Base-by-base conservation (phyloP, 2,797 vertebrate genomes). In the Macrochelys suwanniensis region DNA sequence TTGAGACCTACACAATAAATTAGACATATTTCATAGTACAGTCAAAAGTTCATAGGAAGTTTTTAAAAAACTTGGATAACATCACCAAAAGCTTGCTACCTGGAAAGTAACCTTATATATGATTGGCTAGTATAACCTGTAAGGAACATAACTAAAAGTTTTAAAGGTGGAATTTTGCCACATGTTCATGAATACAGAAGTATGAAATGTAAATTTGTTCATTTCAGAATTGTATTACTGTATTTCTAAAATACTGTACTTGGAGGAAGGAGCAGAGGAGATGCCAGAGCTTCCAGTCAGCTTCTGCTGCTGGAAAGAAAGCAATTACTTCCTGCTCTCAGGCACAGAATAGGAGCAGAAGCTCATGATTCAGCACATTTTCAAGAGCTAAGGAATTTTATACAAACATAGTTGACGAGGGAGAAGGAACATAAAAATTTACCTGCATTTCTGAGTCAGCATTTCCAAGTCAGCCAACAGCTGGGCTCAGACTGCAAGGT, bases 281-380 rank as follows among this genome's bases (percentile, higher is more conserved):
- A 85, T 28, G 51, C 31, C 80, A 94, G 4, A 74, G 71, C 37
- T 88, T 84, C 84, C 83, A n/a, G 57, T 89, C 85, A 86, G 68
- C 1, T 17, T 61, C 85, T 89, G 57, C 16, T 90, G 82, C 76
- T 85, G 78, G 9, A 65, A 57, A 93, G 85, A 94, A 92, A 89
- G 45, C 71, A 89, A 61, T 2, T 84, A 84, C n/a, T 74, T 93
- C 92, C 86, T 83, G 31, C 53, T 91, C 80, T 89, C 42, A 85
- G 28, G 86, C 51, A 90, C 3, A 86, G 68, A 89, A 79, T 0
- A 2, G 0, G 28, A 26, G 71, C 23, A 95, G 76, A 23, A 25
- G 76, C 61, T 92, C 37, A 45, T 21, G 77, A 6, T 82, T 45
- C 23, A 79, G 26, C 25, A 79, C 42, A 84, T 33, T 84, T 82